Conservation (phyloP, 2,888 invertebrate genomes). For the Drosophila picticornis region DNA sequence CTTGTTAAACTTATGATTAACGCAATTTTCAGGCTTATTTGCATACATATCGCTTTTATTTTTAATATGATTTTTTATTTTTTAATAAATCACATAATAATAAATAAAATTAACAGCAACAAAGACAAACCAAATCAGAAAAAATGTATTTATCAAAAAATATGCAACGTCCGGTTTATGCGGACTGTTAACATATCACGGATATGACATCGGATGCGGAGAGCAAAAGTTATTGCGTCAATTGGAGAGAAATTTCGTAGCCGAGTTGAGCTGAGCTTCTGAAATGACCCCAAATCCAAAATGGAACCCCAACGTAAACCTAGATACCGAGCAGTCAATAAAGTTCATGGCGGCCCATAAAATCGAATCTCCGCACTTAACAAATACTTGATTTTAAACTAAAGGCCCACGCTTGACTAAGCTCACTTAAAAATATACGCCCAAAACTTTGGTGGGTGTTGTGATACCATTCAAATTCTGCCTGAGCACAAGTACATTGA, state of each 20-base stretch:
- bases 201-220: constrained; percentile 63
- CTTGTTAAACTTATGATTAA: constrained; percentile 52
- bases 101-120: constrained; percentile 57
- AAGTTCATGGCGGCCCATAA: constrained; percentile 38
- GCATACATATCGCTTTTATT: constrained; percentile 10
- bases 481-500: constrained; percentile 60
- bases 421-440: constrained; percentile 52
- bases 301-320: not conserved
- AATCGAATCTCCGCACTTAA: constrained; percentile 71
- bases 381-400: constrained; percentile 72
- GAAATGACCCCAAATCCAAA: constrained; percentile 5
- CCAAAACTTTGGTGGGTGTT: constrained; percentile 24
- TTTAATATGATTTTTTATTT: constrained; percentile 36
- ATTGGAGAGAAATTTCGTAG: constrained; percentile 41
- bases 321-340: constrained; percentile 18
- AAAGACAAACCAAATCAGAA: constrained; percentile 2
- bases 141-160: constrained; percentile 18
- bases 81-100: constrained; percentile 50
- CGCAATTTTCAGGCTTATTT: constrained; percentile 44
- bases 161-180: constrained; percentile 61
- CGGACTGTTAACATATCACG: constrained; percentile 46
- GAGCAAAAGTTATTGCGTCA: constrained; percentile 60
- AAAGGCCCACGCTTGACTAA: constrained; percentile 71
- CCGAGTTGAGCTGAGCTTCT: constrained; percentile 38
- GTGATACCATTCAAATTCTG: constrained; percentile 36